Base-by-base conservation (phyloP, 2,888 invertebrate species). In the Idaea biselata region DNA sequence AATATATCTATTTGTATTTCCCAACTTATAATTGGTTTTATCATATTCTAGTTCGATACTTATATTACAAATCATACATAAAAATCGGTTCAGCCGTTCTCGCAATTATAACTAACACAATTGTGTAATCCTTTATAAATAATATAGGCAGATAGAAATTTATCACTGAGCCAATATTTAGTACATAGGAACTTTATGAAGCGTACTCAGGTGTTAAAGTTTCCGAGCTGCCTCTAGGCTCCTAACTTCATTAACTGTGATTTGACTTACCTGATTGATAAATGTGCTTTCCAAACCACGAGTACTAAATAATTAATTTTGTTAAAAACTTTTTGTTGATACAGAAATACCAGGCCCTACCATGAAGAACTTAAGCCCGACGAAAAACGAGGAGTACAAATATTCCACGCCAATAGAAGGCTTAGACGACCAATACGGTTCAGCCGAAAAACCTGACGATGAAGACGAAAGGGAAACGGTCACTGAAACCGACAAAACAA, bases 261-360 rank as follows among this genome's bases (percentile, higher is more conserved):
- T 44, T 44, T 44, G 44, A 1, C 5, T 44, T 44, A 44, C 5
- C 44, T 11, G 11, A 14, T 44, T 44, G 44, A 44, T 44, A 14
- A 44, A 44, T 44, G 5, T 44, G 44, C 44, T 11, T 44, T 44
- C 11, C 14, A 14, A 44, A 44, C 6, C 44, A 44, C 44, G 11
- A 44, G 44, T 44, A 44, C 44, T 14, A 44, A 44, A 44, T 44
- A 44, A 61, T 58, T 61, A 61, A 61, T 60, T 61, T 60, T 44
- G 11, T 8, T 44, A 11, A 44, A 32, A 44, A 55, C 55, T 17
- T 17, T 25, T 54, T 55, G 54, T 53, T 25, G 44, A 31, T 66
- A 63, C 93, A 97, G 96, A 96, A 89, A 97, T 96, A 74, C 95
- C 96, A n/a, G 96, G 96, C 44, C 95, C 95, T 8, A 94, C 95